Conservation (phyloP, 2,797 vertebrate species). For the Adrianichthys oophorus region DNA sequence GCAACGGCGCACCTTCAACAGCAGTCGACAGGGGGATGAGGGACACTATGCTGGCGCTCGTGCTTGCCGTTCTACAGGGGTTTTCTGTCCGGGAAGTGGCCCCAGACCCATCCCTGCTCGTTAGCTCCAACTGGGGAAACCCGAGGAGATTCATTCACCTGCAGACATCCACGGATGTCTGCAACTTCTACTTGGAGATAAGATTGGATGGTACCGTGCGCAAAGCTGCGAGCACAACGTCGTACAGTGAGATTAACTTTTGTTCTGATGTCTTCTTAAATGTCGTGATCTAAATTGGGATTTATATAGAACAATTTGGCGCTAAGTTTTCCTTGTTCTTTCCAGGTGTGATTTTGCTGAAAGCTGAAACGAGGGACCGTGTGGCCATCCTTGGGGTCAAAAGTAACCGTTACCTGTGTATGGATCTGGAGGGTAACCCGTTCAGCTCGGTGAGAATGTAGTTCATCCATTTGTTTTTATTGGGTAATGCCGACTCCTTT, state of each 20-base stretch:
- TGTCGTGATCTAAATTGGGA: too few species aligned
- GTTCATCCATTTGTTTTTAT: background rate
- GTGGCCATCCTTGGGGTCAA: slow-evolving; percentile 90
- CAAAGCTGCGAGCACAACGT: slow-evolving; percentile 83
- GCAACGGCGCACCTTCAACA: slow-evolving; percentile 63
- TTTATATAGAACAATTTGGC: background rate
- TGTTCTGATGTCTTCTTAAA: background rate
- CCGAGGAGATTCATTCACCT: slow-evolving; percentile 86
- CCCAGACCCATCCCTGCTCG: slow-evolving; percentile 85
- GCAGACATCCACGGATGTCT: slow-evolving; percentile 86
- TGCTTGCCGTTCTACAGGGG: slow-evolving; percentile 71
- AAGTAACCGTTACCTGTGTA: slow-evolving; percentile 88
- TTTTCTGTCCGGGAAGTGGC: slow-evolving; percentile 62
- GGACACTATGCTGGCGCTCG: slow-evolving; percentile 66
- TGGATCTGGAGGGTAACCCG: slow-evolving; percentile 86
- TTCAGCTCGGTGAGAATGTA: slow-evolving; percentile 87
- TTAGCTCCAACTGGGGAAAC: slow-evolving; percentile 85
- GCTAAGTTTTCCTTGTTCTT: background rate
- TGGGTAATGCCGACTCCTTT: background rate
- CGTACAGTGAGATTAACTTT: slow-evolving; percentile 85
- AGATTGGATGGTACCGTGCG: slow-evolving; percentile 84
- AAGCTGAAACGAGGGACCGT: slow-evolving; percentile 84
- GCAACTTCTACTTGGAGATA: slow-evolving; percentile 94
- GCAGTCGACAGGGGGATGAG: slow-evolving; percentile 46
- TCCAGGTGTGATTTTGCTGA: slow-evolving; percentile 88